Evolutionary conservation across 2,113 vertebrate genomes (phyloP), one percentile per base, ranked within the genome.

Genomic region (Motacilla alba): DNA sequence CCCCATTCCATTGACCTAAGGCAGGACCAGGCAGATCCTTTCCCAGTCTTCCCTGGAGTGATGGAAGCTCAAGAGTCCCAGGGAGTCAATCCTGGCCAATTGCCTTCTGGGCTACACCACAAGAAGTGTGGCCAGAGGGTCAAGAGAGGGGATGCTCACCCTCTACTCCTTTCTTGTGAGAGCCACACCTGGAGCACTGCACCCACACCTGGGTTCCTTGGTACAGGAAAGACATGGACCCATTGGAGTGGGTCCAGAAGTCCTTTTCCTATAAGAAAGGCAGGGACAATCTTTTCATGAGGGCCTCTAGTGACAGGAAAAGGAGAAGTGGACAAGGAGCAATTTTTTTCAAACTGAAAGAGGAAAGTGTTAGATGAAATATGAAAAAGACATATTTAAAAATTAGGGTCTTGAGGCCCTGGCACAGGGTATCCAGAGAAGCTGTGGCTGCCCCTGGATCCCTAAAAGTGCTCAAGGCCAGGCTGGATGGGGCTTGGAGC

Each of bases 351-450:
- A 66, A 74, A 64, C 8, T 59, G 23, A 74, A 49, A 67, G 11
- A 41, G 3, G 6, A 20, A 33, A 30, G 7, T 1, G 0, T 44
- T 53, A 24, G 16, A 22, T 24, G n/a, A 33, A 50, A 30, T 31
- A 55, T 10, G 1, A 33, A 41, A 39, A 60, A 39, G 3, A 39
- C 0, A 4, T 26, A 49, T 85, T 75, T 55, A 10, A n/a, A 28
- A n/a, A 13, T 55, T 4, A 44, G 6, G 0, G 2, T 30, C 1
- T 2, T 63, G 33, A 86, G 14, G 10, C 2, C 1, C n/a, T 44
- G 60, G 12, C 47, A 41, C 21, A 37, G 8, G 5, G 2, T 67
- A 6, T 13, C 5, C 28, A 20, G 24, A 69, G 56, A 78, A 70
- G 31, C 3, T 66, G 44, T 80, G 35, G 30, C 4, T 87, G 17